Conservation (phyloP, 1,140 invertebrate species). For the Melanaphis sacchari region DNA sequence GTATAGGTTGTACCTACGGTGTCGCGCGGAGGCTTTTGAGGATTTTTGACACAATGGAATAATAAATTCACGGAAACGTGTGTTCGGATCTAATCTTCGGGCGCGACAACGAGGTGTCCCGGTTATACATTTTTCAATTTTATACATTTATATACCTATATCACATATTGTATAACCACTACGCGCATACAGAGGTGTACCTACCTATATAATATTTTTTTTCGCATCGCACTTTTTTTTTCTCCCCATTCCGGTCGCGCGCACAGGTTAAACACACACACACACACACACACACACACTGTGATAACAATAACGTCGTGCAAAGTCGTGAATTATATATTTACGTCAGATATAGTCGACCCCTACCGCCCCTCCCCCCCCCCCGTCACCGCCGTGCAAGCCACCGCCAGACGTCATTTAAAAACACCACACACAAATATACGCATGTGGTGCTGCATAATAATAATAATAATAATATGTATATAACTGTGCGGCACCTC, state of each 20-base stretch:
- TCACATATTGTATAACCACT: too few species aligned
- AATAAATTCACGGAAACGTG: slow-evolving; percentile 58
- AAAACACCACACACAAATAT: neutral
- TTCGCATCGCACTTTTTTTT: neutral
- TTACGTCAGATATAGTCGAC: slow-evolving; percentile 25
- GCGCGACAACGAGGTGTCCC: slow-evolving; percentile 47
- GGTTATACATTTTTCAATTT: neutral
- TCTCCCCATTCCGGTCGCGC: neutral
- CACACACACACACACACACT: neutral
- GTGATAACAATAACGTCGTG: slow-evolving; percentile 55
- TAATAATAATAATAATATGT: neutral
- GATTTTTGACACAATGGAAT: slow-evolving; percentile 58
- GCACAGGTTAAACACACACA: slow-evolving; percentile 26
- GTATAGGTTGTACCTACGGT: too few species aligned
- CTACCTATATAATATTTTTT: neutral
- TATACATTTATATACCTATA: neutral
- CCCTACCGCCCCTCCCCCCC: neutral
- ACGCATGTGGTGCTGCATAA: neutral
- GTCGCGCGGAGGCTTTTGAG: slow-evolving; percentile 43
- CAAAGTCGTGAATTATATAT: slow-evolving; percentile 57
- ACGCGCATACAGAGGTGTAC: neutral
- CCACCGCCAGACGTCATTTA: neutral
- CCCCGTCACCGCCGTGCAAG: neutral
- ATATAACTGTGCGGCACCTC: neutral
- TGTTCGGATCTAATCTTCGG: slow-evolving; percentile 55